Evolutionary conservation across 2,888 invertebrate genomes (phyloP).

Genomic region (Drosophila bunnanda): DNA sequence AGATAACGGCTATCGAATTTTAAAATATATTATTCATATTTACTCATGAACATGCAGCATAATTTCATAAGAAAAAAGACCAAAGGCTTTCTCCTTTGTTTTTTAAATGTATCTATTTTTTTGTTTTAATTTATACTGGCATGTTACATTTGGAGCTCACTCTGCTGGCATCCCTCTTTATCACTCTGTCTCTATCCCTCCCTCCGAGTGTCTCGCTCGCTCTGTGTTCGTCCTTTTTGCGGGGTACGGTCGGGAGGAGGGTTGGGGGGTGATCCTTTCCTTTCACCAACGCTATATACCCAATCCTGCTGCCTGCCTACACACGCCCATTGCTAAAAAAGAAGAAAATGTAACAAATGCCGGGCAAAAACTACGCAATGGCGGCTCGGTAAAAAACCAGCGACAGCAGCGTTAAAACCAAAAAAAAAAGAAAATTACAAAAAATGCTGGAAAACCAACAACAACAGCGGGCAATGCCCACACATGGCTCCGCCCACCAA

Average conservation of each 20-base stretch:
- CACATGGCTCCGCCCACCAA: conserved; percentile 74
- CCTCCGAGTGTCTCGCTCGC: background rate
- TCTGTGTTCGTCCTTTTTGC: background rate
- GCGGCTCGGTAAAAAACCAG: conserved; percentile 59
- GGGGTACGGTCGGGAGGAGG: no score
- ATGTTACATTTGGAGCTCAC: conserved; percentile 7
- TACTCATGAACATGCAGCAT: conserved; percentile 27
- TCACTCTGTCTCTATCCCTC: no score
- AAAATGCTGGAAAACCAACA: conserved; percentile 15
- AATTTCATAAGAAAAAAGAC: conserved; percentile 13
- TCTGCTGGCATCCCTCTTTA: background rate
- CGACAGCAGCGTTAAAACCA: conserved; percentile 35
- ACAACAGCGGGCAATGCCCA: conserved; percentile 50
- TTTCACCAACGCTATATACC: conserved; percentile 18
- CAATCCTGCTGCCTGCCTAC: conserved; percentile 63
- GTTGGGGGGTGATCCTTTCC: background rate
- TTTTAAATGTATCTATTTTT: conserved; percentile 1
- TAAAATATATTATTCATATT: conserved; percentile 31
- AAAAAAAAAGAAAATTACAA: conserved; percentile 25
- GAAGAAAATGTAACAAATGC: conserved; percentile 57
- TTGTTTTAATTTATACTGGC: conserved; percentile 21
- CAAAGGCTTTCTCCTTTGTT: background rate
- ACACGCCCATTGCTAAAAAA: conserved; percentile 77
- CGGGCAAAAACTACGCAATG: conserved; percentile 74
- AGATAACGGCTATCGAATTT: conserved; percentile 40